Base-by-base conservation (phyloP, 2,113 vertebrate genomes). In the Ictalurus punctatus region DNA sequence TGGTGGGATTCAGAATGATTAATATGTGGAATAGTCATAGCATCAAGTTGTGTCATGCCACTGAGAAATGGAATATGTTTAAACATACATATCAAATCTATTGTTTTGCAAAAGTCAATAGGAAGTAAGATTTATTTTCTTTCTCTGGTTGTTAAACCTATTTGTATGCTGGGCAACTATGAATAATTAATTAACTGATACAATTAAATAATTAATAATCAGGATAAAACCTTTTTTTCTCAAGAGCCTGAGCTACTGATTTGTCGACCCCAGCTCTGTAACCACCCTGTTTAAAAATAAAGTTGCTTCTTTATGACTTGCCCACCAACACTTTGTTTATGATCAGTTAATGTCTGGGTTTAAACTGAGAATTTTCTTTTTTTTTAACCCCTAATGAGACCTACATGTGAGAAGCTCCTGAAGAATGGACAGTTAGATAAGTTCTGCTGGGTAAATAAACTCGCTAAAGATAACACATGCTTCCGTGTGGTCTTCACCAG, bases 401-500 rank as follows among this genome's bases (percentile, higher is more conserved):
- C 85, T 69, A 89, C 65, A 88, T 85, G 88, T 69, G 83, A 87
- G 78, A 89, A 81, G 30, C 44, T 90, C n/a, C 69, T 88, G 27
- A 8, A 69, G 25, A 74, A 79, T 30, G 79, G 80, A 85, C 89
- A 88, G 90, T 88, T 90, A 90, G 93, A 94, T 92, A 92, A 93
- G 91, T 90, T 88, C 83, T 87, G 78, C 87, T 92, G 90, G 92
- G 91, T 93, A 94, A 94, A 95, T 93, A 95, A 95, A 95, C 91
- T 92, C 48, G 37, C 87, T 87, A 88, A 86, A 92, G 92, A 92
- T 82, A 90, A 91, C 76, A 88, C 73, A 88, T 48, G 59, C 90
- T 94, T 94, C 93, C 86, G 93, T 94, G 94, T 95, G 94, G 94
- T 95, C 94, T 93, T 93, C 90, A 89, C 92, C 91, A 90, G 61